phyloP scores from a whole-genome alignment of 2,888 invertebrate genomes.

The Harmothoe impar region DNA sequence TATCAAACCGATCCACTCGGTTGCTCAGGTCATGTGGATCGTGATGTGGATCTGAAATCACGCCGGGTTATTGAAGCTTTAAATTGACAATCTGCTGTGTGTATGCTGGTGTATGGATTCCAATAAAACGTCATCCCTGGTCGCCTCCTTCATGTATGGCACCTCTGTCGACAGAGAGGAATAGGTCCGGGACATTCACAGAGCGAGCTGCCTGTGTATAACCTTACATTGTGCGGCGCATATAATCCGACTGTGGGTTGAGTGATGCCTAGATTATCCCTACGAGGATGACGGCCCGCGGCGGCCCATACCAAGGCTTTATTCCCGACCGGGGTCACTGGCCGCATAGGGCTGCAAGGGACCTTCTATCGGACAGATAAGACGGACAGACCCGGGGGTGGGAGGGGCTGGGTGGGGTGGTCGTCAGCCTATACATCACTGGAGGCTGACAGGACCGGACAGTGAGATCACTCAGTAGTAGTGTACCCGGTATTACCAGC shows the following conservation, averaged over 20 bases:
- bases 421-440: background rate
- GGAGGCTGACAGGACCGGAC: background rate
- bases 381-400: background rate
- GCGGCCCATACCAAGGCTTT: background rate
- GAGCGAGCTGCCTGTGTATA: background rate
- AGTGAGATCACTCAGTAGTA: background rate
- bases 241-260: background rate
- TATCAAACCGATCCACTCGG: no score
- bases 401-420: background rate
- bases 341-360: background rate
- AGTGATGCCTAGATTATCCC: conserved; percentile 2
- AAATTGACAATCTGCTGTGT: no score
- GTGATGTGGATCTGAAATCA: no score
- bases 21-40: no score
- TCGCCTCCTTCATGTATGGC: no score
- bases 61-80: no score
- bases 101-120: no score
- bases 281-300: background rate
- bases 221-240: background rate
- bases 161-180: no score
- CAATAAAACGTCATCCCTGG: no score
- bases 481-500: no score
- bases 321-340: conserved; percentile 13
- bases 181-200: background rate
- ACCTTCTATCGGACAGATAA: conserved; percentile 8